Evolutionary conservation across 2,113 vertebrate genomes (phyloP), one percentile per base, ranked within the genome.

Genomic region (Pseudorasbora parva): DNA sequence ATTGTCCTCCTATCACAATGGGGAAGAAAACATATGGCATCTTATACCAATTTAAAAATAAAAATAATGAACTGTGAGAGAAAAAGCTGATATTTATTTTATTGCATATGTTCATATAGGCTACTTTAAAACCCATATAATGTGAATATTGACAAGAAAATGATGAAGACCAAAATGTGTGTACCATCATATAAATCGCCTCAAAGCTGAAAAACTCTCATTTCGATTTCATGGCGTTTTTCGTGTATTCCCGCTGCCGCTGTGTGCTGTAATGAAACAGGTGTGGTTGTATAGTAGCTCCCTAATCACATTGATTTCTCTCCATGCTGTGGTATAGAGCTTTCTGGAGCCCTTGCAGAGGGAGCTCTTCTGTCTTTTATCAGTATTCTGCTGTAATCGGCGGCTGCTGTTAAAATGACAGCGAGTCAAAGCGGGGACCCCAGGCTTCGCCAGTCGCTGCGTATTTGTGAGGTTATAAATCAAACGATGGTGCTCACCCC

Each of bases 401-500:
- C 78, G 89, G 86, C 85, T 81, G 89, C 90, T 82, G 81, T 71
- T 69, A 87, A 87, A 88, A 88, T 91, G 90, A 88, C 90, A 90
- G 88, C 69, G 80, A 90, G 88, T 85, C 76, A 74, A 60, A 47
- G 86, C 73, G 82, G 87, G 83, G 82, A 89, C 87, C 85, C 90
- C 86, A 86, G 86, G 91, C 88, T 86, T 41, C 84, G 90, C 87
- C 92, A 88, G 89, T 93, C 92, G 90, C 86, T 90, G 90, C 88
- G 90, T 90, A 92, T 90, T 89, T 89, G 90, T 86, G 86, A 85
- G 87, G 86, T 85, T 82, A 92, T 93, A 92, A 93, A 92, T 92
- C 92, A 92, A 86, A 89, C 5, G 33, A 41, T 62, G 86, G 84
- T 49, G 76, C 84, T 76, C 79, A 45, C 54, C 66, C 57, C 62